These are phyloP conservation scores for Musca vetustissima DNA, from an alignment of 1,140 invertebrate genomes.

Conservation along the genomic window DNA sequence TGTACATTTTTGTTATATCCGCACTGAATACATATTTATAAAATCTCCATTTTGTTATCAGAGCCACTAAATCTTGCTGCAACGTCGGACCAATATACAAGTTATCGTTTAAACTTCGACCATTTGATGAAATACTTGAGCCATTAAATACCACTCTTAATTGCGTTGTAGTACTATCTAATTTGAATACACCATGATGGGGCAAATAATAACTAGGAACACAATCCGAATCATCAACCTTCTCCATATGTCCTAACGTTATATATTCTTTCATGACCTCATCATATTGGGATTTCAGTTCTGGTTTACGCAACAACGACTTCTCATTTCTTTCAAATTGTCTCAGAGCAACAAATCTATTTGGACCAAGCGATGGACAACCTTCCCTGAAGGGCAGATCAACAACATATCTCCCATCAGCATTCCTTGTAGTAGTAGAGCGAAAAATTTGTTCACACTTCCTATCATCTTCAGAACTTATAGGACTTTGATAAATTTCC, in stretches of 20 bases:
- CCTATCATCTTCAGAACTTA: too few relatives aligned
- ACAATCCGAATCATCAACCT: not conserved
- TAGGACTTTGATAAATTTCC: not conserved
- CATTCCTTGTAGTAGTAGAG: too few relatives aligned
- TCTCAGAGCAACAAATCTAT: too few relatives aligned
- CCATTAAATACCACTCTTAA: conserved; percentile 40
- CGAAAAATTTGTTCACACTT: too few relatives aligned
- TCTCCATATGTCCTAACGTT: conserved; percentile 24
- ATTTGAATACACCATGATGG: conserved; percentile 46
- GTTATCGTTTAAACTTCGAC: too few relatives aligned
- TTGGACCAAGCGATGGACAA: conserved; percentile 18
- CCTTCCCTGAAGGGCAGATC: not conserved
- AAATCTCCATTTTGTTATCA: not conserved
- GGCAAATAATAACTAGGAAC: conserved; percentile 31
- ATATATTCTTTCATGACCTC: conserved; percentile 28
- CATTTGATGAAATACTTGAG: not conserved
- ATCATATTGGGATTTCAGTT: conserved; percentile 3
- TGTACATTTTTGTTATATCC: conserved; percentile 14
- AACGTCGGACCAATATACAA: conserved; percentile 13
- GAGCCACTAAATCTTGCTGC: not conserved
- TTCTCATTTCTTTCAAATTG: too few relatives aligned
- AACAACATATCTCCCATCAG: not conserved
- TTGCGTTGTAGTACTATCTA: conserved; percentile 41
- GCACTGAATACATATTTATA: conserved; percentile 7
- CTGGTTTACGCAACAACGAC: too few relatives aligned